phyloP scores from a whole-genome alignment of 2,888 invertebrate species.

The Campoplex capitator region DNA sequence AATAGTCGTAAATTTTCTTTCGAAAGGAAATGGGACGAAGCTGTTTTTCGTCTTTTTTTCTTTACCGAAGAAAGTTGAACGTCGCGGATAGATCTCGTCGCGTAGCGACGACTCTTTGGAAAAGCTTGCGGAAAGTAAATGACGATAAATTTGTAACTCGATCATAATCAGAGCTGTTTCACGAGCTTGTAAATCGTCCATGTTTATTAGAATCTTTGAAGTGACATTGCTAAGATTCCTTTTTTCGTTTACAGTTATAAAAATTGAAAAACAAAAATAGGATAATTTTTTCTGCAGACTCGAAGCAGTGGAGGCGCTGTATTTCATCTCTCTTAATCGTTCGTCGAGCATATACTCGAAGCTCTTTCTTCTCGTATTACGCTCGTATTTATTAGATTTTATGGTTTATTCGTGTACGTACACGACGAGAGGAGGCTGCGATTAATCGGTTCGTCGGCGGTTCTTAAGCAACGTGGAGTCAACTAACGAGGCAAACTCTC shows the following conservation, averaged over 20 bases:
- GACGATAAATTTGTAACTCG: not conserved
- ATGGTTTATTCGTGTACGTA: conserved; percentile 22
- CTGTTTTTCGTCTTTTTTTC: not conserved
- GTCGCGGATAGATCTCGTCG: too few species aligned
- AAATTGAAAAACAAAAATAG: conserved; percentile 11
- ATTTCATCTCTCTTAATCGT: conserved; percentile 48
- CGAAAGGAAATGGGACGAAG: not conserved
- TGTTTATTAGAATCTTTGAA: conserved; percentile 21
- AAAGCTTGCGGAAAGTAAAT: conserved; percentile 5
- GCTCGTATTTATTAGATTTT: conserved; percentile 19
- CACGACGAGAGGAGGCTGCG: not conserved
- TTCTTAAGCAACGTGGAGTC: conserved; percentile 19
- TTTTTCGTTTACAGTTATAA: conserved; percentile 29
- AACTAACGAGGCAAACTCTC: conserved; percentile 33
- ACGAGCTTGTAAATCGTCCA: not conserved
- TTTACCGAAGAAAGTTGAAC: not conserved
- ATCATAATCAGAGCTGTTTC: not conserved
- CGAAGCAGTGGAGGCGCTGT: not conserved
- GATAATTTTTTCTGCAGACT: conserved; percentile 8
- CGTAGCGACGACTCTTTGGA: not conserved
- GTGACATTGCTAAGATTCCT: not conserved
- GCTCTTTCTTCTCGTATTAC: not conserved
- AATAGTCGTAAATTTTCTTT: not conserved
- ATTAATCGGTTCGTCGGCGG: conserved; percentile 48
- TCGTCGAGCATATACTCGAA: not conserved